Base-by-base conservation (phyloP, 2,113 vertebrate species). In the Chaetodon trifascialis region DNA sequence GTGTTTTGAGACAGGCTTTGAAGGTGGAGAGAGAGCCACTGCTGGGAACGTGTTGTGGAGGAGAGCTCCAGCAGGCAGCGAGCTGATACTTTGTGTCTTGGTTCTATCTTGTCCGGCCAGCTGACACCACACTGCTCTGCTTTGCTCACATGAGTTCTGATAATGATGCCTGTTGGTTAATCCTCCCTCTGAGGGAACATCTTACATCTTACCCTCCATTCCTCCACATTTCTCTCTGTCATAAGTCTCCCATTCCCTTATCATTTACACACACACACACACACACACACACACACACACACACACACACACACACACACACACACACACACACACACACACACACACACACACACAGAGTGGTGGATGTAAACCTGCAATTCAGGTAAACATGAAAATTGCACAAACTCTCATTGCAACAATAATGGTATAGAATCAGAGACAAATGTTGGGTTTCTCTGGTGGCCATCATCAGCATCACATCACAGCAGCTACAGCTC, bases 111-210 rank as follows among this genome's bases (percentile, higher is more conserved):
- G 59, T 58, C 14, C 44, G 51, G 47, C 5, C 79, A 85, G 82
- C 82, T 0, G 74, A 65, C 54, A 55, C 30, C 62, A 38, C 40
- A 38, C 75, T 52, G 75, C 82, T 74, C 73, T 21, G 49, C 70
- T 78, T 40, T 19, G 7, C n/a, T 67, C 71, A 63, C 58, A 49
- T 58, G 49, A 54, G 30, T 14, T 72, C 88, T 88, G 86, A 82
- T 91, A 88, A 82, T n/a, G 56, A 78, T 58, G 66, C 11, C 66
- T 65, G 54, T 5, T 56, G 23, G 75, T 60, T 73, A 82, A 89
- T 88, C 76, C 56, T 80, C 47, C 62, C 11, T 44, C 74, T 55
- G 84, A 58, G 52, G 46, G 23, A 40, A 72, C 52, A 21, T 71
- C 58, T 64, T 7, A 30, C 30, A 30, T 79, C 66, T 55, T 44